Evolutionary conservation across 1,140 invertebrate genomes (phyloP).

Genomic region (Drosophila melanica): DNA sequence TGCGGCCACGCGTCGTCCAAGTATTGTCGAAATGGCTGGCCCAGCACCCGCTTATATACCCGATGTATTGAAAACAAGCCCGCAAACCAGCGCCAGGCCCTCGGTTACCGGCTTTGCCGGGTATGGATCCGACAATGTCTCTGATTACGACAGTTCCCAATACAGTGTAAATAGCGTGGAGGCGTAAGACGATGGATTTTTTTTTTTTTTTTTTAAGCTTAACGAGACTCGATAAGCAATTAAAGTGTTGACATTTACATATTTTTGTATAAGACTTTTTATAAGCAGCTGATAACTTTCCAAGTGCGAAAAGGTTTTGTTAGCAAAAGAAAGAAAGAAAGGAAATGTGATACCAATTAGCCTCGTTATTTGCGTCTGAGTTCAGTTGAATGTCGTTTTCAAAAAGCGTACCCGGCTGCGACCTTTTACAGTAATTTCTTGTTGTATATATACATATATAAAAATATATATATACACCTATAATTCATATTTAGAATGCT

Average conservation of each 20-base stretch:
- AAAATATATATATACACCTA: constrained; percentile 15
- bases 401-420: constrained; percentile 22
- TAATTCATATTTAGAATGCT: background rate
- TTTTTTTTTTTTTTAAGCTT: constrained; percentile 1
- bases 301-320: constrained; percentile 42
- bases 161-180: constrained; percentile 80
- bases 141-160: constrained; percentile 81
- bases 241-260: constrained; percentile 31
- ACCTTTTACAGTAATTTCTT: constrained; percentile 18
- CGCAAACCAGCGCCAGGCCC: constrained; percentile 27
- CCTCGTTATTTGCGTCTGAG: constrained; percentile 53
- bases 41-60: constrained; percentile 78
- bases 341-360: constrained; percentile 70
- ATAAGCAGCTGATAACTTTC: constrained; percentile 65
- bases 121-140: constrained; percentile 78
- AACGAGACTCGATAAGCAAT: constrained; percentile 34
- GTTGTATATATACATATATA: constrained; percentile 25
- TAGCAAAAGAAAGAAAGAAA: constrained; percentile 30
- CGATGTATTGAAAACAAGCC: constrained; percentile 65
- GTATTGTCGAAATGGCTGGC: constrained; percentile 77
- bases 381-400: constrained; percentile 27
- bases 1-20: constrained; percentile 75
- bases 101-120: constrained; percentile 51
- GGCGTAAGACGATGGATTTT: constrained; percentile 49
- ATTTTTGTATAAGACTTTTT: constrained; percentile 64